Evolutionary conservation across 2,797 vertebrate genomes (phyloP).

Genomic region (Gymnopithys bicolor): DNA sequence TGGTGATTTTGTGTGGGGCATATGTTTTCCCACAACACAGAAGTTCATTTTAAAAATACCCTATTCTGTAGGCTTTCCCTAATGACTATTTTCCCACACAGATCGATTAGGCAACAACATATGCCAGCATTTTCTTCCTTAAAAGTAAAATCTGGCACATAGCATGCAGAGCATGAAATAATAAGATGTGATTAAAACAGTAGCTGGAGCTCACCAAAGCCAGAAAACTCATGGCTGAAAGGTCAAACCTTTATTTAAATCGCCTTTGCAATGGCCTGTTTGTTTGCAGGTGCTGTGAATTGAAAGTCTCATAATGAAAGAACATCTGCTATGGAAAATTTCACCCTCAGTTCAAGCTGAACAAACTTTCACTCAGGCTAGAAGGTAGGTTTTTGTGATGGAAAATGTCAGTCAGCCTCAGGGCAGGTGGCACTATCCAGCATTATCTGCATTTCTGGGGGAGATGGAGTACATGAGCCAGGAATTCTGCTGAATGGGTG

Average conservation of each 20-base stretch:
- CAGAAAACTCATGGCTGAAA: constrained; percentile 20
- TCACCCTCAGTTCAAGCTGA: not conserved
- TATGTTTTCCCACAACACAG: constrained; percentile 45
- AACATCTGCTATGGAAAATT: not conserved
- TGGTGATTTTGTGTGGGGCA: not conserved
- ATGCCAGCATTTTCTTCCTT: constrained; percentile 46
- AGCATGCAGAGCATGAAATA: not conserved
- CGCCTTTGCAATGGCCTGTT: not conserved
- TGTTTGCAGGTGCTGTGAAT: not conserved
- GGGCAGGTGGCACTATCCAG: not conserved
- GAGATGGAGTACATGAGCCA: not conserved
- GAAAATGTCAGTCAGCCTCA: not conserved
- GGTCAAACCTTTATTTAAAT: not conserved
- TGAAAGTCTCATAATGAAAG: not conserved
- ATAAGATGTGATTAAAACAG: constrained; percentile 10
- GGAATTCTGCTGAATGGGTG: not conserved
- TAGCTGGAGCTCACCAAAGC: not conserved
- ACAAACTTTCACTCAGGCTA: not conserved
- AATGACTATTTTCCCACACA: not conserved
- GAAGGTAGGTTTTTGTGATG: not conserved
- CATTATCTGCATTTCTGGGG: not conserved
- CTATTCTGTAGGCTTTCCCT: constrained; percentile 1
- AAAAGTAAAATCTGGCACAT: constrained; percentile 4
- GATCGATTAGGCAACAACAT: constrained; percentile 5
- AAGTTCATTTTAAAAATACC: constrained; percentile 59